Conservation (phyloP, 2,113 vertebrate species). For the Poeciliopsis turrubarensis region DNA sequence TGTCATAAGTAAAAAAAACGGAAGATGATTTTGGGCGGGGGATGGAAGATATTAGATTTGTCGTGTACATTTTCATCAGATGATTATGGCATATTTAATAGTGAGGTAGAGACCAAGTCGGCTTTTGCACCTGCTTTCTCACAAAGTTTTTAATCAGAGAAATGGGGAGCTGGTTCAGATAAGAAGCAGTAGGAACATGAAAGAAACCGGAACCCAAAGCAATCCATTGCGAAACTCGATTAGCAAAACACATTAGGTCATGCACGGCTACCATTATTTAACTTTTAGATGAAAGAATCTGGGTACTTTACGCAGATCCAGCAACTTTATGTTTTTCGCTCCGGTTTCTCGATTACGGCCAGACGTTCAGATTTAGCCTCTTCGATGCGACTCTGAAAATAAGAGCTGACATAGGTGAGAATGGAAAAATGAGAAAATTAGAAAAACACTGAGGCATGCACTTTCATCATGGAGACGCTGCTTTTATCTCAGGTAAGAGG, state of each 20-base stretch:
- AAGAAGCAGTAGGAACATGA: slow-evolving; percentile 40
- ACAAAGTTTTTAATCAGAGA: slow-evolving; percentile 36
- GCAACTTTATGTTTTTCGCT: slow-evolving; percentile 15
- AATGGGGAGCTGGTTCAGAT: slow-evolving; percentile 20
- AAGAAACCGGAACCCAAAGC: slow-evolving; percentile 41
- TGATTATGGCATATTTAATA: slow-evolving; percentile 5
- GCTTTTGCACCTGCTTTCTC: slow-evolving; percentile 24
- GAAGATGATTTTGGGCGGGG: neutral
- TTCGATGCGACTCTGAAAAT: slow-evolving; percentile 43
- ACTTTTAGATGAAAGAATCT: slow-evolving; percentile 50
- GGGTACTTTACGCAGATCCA: slow-evolving; percentile 33
- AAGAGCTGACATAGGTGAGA: slow-evolving; percentile 43
- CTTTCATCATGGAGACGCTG: slow-evolving; percentile 56
- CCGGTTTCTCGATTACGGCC: slow-evolving; percentile 24
- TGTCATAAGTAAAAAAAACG: slow-evolving; percentile 21
- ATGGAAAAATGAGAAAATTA: slow-evolving; percentile 58
- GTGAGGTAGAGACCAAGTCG: slow-evolving; percentile 11
- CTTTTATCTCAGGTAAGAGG: slow-evolving; percentile 71
- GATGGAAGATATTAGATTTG: neutral
- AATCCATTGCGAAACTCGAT: slow-evolving; percentile 40
- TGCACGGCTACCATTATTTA: slow-evolving; percentile 16
- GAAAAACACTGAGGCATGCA: slow-evolving; percentile 56
- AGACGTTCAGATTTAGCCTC: slow-evolving; percentile 32
- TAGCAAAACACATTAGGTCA: slow-evolving; percentile 25
- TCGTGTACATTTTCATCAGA: neutral